These are phyloP conservation scores for Myotis planiceps DNA, from an alignment of 2,797 vertebrate genomes.

Conservation along the genomic window DNA sequence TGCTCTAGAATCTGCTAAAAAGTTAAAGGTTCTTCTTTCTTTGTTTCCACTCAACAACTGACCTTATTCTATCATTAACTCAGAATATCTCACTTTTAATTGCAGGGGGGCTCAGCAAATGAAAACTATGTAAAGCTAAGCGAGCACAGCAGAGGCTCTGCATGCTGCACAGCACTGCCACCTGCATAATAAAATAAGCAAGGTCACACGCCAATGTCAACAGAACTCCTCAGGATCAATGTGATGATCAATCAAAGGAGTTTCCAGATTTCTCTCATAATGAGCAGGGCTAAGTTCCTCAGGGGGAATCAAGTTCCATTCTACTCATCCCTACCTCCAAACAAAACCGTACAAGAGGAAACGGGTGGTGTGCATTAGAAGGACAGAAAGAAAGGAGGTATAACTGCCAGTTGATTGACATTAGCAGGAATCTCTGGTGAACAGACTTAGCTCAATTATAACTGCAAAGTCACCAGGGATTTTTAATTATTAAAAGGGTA, in stretches of 20 bases:
- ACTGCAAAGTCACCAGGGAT: conserved; percentile 49
- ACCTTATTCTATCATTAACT: conserved; percentile 31
- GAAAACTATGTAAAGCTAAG: background rate
- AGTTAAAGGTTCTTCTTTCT: background rate
- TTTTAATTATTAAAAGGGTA: conserved; percentile 80
- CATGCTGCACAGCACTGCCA: background rate
- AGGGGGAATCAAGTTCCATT: background rate
- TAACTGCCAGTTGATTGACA: background rate
- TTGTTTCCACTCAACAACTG: background rate
- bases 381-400: background rate
- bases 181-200: background rate
- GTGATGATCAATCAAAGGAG: background rate
- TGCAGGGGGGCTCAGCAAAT: background rate
- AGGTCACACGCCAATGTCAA: conserved; percentile 56
- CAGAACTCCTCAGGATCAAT: conserved; percentile 31
- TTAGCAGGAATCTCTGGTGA: conserved; percentile 27
- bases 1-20: background rate
- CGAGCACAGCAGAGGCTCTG: background rate
- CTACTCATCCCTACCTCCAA: background rate
- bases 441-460: conserved; percentile 30
- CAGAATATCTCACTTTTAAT: background rate
- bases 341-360: background rate
- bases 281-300: background rate
- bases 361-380: background rate
- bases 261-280: conserved; percentile 39